phyloP scores from a whole-genome alignment of 1,140 invertebrate genomes.

The Intoshia linei region DNA sequence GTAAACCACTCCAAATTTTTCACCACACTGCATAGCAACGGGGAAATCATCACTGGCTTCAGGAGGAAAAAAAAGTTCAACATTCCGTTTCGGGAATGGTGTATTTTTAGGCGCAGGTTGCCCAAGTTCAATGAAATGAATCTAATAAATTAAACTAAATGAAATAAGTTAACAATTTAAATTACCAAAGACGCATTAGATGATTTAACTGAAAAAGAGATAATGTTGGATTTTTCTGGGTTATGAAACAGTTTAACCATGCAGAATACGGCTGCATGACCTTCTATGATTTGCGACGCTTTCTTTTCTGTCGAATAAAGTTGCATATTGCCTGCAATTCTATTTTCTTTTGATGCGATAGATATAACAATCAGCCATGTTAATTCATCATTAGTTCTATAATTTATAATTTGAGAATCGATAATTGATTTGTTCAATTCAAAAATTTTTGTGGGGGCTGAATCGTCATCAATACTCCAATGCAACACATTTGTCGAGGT shows the following conservation, averaged over 20 bases:
- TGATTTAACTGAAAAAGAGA: no score
- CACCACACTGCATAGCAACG: conserved; percentile 92
- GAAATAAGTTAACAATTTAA: no score
- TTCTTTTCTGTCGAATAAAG: conserved; percentile 87
- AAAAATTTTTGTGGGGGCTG: conserved; percentile 80
- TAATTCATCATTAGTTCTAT: conserved; percentile 70
- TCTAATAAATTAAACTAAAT: conserved; percentile 22
- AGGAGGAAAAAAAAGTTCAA: conserved; percentile 89
- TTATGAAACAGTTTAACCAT: conserved; percentile 85
- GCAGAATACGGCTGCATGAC: conserved; percentile 84
- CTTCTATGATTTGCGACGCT: conserved; percentile 78
- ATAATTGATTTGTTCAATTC: conserved; percentile 69
- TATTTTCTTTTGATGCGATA: conserved; percentile 65
- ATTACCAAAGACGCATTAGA: no score
- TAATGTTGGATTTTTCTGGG: no score
- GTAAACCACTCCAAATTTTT: conserved; percentile 82
- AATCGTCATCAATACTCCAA: conserved; percentile 93
- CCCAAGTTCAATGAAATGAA: conserved; percentile 95
- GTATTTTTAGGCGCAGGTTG: conserved; percentile 68
- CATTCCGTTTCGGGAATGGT: conserved; percentile 77
- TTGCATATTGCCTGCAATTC: conserved; percentile 93
- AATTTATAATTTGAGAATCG: conserved; percentile 94
- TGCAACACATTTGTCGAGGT: conserved; percentile 88
- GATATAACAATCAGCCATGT: conserved; percentile 80
- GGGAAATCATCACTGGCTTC: conserved; percentile 94